Evolutionary conservation across 2,797 vertebrate genomes (phyloP).

Genomic region (Sebastes vulpes): DNA sequence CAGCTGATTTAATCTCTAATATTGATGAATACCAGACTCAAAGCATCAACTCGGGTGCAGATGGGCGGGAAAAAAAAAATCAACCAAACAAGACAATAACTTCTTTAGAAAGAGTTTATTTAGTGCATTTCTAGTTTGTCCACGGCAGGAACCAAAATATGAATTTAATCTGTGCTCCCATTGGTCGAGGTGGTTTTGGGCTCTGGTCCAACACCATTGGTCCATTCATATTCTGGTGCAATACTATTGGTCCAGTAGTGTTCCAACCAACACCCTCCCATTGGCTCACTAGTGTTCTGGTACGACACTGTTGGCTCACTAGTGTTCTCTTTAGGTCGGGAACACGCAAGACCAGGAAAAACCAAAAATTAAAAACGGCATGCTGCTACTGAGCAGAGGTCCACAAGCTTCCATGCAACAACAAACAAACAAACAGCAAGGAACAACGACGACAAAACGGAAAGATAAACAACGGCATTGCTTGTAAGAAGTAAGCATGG

Average conservation of each 20-base stretch:
- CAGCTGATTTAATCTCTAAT: background rate
- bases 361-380: constrained; percentile 53
- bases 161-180: constrained; percentile 79
- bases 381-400: constrained; percentile 85
- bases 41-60: background rate
- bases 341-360: constrained; percentile 63
- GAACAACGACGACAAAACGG: constrained; percentile 70
- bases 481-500: constrained; percentile 79
- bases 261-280: constrained; percentile 57
- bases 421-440: constrained; percentile 75
- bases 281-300: constrained; percentile 82
- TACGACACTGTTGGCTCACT: constrained; percentile 77
- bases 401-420: constrained; percentile 86
- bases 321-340: constrained; percentile 73
- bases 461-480: constrained; percentile 74
- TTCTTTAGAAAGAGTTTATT: constrained; percentile 83
- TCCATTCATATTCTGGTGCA: constrained; percentile 70
- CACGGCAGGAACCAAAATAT: constrained; percentile 80
- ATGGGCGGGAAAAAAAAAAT: background rate
- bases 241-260: constrained; percentile 75
- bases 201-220: constrained; percentile 72
- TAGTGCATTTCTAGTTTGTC: constrained; percentile 84
- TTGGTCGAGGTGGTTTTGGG: constrained; percentile 60
- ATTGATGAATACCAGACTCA: background rate
- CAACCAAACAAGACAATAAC: constrained; percentile 2